These are phyloP conservation scores for Ibidorhyncha struthersii DNA, from an alignment of 2,113 vertebrate species.

Conservation along the genomic window DNA sequence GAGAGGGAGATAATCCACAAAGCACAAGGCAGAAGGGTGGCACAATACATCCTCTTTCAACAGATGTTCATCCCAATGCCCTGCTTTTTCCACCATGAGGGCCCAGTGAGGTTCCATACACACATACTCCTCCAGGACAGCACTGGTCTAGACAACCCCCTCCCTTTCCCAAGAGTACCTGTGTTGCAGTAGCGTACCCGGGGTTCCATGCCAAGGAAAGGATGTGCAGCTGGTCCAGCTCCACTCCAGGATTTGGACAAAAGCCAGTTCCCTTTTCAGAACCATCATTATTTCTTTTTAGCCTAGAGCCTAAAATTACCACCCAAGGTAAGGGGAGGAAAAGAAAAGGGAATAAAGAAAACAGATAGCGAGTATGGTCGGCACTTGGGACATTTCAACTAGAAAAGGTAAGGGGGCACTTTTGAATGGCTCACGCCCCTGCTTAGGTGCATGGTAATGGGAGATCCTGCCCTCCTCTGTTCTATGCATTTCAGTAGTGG, in stretches of 20 bases:
- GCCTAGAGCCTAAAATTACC: not conserved
- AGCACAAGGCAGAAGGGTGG: not conserved
- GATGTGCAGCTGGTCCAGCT: not conserved
- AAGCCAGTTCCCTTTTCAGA: not conserved
- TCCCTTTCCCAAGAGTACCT: not conserved
- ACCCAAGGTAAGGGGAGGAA: not conserved
- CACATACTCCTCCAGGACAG: not conserved
- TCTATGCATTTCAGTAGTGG: constrained; percentile 15
- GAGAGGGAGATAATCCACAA: not conserved
- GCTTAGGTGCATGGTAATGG: not conserved
- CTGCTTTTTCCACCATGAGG: not conserved
- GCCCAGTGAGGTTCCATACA: not conserved
- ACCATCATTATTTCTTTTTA: not conserved
- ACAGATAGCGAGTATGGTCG: not conserved
- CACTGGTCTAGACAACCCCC: not conserved
- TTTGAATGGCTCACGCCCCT: not conserved
- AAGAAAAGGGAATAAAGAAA: not conserved
- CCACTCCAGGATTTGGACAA: not conserved
- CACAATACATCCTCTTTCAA: not conserved
- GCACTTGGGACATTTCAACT: not conserved
- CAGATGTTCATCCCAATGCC: not conserved
- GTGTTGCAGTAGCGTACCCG: not conserved
- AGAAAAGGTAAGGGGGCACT: constrained; percentile 36
- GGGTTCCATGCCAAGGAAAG: not conserved
- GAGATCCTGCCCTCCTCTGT: not conserved